phyloP scores from a whole-genome alignment of 2,113 vertebrate genomes.

The Oreochromis niloticus region DNA sequence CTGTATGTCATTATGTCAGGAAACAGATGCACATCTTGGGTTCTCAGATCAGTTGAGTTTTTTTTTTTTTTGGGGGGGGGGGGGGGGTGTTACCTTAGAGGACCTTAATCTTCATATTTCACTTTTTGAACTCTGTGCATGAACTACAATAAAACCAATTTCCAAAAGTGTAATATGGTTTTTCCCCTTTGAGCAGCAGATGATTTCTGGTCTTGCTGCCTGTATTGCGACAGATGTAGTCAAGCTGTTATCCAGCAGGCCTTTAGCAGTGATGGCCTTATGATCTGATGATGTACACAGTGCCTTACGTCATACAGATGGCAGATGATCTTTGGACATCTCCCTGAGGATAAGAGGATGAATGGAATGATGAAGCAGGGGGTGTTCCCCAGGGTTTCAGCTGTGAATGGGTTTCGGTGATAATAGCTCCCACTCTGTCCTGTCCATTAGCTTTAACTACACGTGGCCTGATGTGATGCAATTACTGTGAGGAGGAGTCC shows the following conservation, averaged over 20 bases:
- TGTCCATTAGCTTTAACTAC: slow-evolving; percentile 51
- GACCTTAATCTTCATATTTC: background rate
- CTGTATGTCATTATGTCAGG: background rate
- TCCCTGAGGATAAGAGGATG: background rate
- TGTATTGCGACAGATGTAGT: background rate
- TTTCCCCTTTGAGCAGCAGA: background rate
- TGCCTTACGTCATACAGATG: background rate
- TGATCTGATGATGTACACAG: background rate
- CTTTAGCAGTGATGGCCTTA: background rate
- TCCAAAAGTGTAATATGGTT: background rate
- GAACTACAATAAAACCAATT: slow-evolving; percentile 11
- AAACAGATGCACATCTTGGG: background rate
- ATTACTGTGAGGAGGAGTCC: background rate
- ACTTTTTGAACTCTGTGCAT: background rate
- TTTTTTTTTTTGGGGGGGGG: no score
- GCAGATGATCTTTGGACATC: slow-evolving; percentile 31
- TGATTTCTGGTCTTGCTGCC: background rate
- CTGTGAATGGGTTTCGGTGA: slow-evolving; percentile 21
- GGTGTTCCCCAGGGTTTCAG: slow-evolving; percentile 11
- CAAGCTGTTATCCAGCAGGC: slow-evolving; percentile 5
- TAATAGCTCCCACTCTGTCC: slow-evolving; percentile 5
- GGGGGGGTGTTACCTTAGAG: background rate
- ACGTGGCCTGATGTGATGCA: background rate
- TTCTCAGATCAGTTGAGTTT: background rate
- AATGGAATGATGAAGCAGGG: background rate